Evolutionary conservation across 2,113 vertebrate genomes (phyloP).

Genomic region (Pygoscelis adeliae): DNA sequence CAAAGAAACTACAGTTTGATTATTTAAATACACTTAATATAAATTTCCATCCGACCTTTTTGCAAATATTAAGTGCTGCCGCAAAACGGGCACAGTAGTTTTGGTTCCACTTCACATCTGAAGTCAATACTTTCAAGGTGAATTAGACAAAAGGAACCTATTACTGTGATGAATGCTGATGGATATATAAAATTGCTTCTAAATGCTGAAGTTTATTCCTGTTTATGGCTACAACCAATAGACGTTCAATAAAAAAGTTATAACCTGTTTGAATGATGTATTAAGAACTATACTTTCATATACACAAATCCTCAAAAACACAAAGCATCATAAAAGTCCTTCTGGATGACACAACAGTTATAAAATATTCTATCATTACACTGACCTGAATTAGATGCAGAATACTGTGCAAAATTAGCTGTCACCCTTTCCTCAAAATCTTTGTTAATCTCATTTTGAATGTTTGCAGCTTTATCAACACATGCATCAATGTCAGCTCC

Average conservation of each 20-base stretch:
- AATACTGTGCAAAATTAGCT: constrained; percentile 99
- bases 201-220: not conserved
- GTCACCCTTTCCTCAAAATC: constrained; percentile 99
- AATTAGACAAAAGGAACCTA: constrained; percentile 47
- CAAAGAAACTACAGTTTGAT: constrained; percentile 78
- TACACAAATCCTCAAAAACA: constrained; percentile 59
- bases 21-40: constrained; percentile 67
- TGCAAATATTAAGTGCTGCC: not conserved
- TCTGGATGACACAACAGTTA: constrained; percentile 81
- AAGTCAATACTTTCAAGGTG: constrained; percentile 23
- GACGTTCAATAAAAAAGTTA: constrained; percentile 49
- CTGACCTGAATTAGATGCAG: constrained; percentile 93
- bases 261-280: constrained; percentile 50
- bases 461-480: constrained; percentile 99
- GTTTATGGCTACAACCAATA: constrained; percentile 20
- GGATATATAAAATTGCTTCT: constrained; percentile 19
- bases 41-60: constrained; percentile 41
- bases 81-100: not conserved
- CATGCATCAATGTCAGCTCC: constrained; percentile 99
- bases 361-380: constrained; percentile 95
- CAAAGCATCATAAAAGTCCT: constrained; percentile 74
- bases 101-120: constrained; percentile 12
- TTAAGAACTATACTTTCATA: constrained; percentile 44
- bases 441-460: constrained; percentile 99
- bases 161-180: constrained; percentile 35